Conservation (phyloP, 1,140 invertebrate species). For the Pseudachorutes palmiensis region DNA sequence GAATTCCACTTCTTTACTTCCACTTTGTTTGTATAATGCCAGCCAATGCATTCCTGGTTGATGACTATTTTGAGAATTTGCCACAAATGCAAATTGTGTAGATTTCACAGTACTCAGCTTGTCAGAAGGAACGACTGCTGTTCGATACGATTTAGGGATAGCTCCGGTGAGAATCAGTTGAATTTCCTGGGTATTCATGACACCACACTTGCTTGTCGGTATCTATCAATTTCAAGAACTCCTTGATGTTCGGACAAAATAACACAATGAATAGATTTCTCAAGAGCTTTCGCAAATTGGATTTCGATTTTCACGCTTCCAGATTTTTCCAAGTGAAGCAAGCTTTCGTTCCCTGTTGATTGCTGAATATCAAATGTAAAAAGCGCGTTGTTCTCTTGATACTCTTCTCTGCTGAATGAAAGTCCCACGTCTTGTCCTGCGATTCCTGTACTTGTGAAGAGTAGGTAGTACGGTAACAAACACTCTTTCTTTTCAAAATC, state of each 20-base stretch:
- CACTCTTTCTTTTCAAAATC: conserved; percentile 18
- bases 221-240: conserved; percentile 24
- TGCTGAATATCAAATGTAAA: conserved; percentile 25
- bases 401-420: conserved; percentile 10
- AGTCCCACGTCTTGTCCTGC: conserved; percentile 18
- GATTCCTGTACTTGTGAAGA: conserved; percentile 22
- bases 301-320: conserved; percentile 27
- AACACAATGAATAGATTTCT: conserved; percentile 21
- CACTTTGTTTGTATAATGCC: conserved; percentile 7
- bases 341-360: neutral
- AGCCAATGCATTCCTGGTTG: conserved; percentile 23
- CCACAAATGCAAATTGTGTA: conserved; percentile 13
- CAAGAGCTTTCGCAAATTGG: conserved; percentile 15
- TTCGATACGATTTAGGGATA: neutral
- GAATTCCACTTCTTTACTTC: conserved; percentile 13
- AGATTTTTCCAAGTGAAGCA: conserved; percentile 16
- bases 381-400: conserved; percentile 13
- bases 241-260: conserved; percentile 20
- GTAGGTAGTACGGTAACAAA: conserved; percentile 27
- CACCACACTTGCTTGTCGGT: neutral
- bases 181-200: conserved; percentile 19
- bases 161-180: neutral
- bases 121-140: conserved; percentile 12
- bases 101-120: neutral
- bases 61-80: conserved; percentile 12